Base-by-base conservation (phyloP, 2,888 invertebrate species). In the Xiphydria camelus region DNA sequence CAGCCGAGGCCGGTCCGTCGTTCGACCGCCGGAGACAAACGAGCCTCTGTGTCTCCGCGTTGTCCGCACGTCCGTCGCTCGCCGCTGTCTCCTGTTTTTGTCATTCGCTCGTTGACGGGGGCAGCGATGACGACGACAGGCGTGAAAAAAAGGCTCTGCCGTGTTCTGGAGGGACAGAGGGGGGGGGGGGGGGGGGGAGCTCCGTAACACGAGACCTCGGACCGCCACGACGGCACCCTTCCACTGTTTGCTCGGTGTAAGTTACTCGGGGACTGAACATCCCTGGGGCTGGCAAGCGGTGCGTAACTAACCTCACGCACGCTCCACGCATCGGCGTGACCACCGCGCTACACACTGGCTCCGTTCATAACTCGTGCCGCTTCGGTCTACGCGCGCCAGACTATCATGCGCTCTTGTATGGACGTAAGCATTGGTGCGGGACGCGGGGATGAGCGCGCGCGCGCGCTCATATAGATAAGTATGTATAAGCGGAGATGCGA, bases 221-320 rank as follows among this genome's bases (percentile, higher is more conserved):
- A 17, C 35, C 45, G 53, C 43, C 44, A 50, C 47, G 54, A 46
- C 47, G 50, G 37, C 59, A 62, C 57, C 59, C 59, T 55, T 15
- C n/a, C 9, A 38, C 35, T 40, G 41, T 50, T 41, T 46, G 47
- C 35, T 49, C 46, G 49, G 48, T 46, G 34, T 47, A 47, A 52
- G 47, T 51, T 54, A 47, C 52, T 49, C 47, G 51, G 42, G 41
- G 41, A 41, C 41, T 37, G 59, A 53, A 51, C 51, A 62, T 57
- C 67, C 66, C 63, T 57, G 63, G 62, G 66, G 65, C 64, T 47
- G 56, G 55, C 62, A 67, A 69, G 63, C 68, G 65, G 64, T 64
- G 72, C 72, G 69, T 73, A 72, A 72, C 72, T 70, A 70, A 72
- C 66, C 71, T 70, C 66, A 62, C 66, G 65, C 66, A 67, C 66